Percentiles rank a stretch among this genome's conserved stretches.
phyloP scores from a whole-genome alignment of 1,140 invertebrate genomes.

The Brachionus asplanchnoidis region DNA sequence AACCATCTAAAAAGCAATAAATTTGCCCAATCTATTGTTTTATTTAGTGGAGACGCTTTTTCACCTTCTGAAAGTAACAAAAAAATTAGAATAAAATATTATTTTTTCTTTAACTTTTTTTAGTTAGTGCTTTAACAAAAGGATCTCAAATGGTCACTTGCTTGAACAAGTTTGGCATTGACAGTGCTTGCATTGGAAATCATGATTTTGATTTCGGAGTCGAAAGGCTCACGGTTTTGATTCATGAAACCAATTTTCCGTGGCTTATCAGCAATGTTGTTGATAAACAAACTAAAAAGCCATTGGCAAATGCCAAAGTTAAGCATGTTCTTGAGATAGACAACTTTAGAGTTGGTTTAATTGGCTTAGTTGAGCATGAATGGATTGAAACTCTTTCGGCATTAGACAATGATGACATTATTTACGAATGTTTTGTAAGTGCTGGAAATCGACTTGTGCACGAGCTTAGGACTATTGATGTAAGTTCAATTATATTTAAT shows the following conservation, averaged over 20 bases:
- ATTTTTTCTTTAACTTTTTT: conserved; percentile 47
- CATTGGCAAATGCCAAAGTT: conserved; percentile 74
- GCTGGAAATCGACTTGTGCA: conserved; percentile 68
- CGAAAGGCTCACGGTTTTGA: conserved; percentile 70
- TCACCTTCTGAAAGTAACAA: conserved; percentile 82
- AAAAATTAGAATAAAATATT: not conserved
- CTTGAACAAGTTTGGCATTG: conserved; percentile 71
- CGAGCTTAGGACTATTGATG: conserved; percentile 59
- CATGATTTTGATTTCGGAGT: conserved; percentile 91
- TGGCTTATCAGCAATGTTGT: conserved; percentile 88
- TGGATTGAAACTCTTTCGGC: conserved; percentile 83
- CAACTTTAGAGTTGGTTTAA: conserved; percentile 55
- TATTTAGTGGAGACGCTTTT: conserved; percentile 83
- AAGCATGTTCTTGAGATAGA: conserved; percentile 69
- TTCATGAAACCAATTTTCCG: conserved; percentile 73
- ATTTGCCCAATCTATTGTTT: conserved; percentile 67
- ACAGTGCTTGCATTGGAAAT: conserved; percentile 82
- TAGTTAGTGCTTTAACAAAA: conserved; percentile 85
- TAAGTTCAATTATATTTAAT: not conserved
- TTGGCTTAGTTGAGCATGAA: conserved; percentile 78
- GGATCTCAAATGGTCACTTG: conserved; percentile 87
- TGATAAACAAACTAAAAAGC: conserved; percentile 75
- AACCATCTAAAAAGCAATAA: conserved; percentile 62
- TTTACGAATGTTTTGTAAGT: conserved; percentile 75
- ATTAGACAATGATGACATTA: conserved; percentile 79